Percentiles rank a stretch among this genome's conserved stretches.
These are phyloP conservation scores for Takifugu rubripes DNA, from an alignment of 2,797 vertebrate genomes.

Conservation along the genomic window DNA sequence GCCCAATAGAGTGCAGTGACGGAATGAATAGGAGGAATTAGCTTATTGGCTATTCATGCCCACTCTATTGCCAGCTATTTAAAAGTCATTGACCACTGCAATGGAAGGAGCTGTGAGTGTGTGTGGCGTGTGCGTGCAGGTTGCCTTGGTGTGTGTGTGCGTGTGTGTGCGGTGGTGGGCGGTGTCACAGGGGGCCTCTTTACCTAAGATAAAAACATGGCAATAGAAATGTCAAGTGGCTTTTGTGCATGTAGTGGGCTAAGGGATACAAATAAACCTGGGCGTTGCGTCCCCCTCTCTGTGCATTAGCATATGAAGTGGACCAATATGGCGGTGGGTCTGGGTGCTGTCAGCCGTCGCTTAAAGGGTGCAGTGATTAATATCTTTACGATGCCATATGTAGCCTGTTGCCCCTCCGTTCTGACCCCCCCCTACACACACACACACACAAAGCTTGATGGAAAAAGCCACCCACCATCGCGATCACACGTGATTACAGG, in stretches of 20 bases:
- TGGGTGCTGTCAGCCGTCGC: slow-evolving; percentile 85
- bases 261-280: slow-evolving; percentile 80
- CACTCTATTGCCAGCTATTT: slow-evolving; percentile 83
- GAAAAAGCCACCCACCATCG: slow-evolving; percentile 68
- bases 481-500: slow-evolving; percentile 41
- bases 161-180: slow-evolving; percentile 45
- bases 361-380: slow-evolving; percentile 91
- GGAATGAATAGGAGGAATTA: slow-evolving; percentile 78
- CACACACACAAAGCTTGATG: slow-evolving; percentile 43
- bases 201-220: slow-evolving; percentile 78
- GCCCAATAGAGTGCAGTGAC: slow-evolving; percentile 75
- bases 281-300: slow-evolving; percentile 69
- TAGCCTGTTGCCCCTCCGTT: slow-evolving; percentile 69
- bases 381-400: slow-evolving; percentile 94
- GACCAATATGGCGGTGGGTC: slow-evolving; percentile 74
- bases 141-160: slow-evolving; percentile 26
- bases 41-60: slow-evolving; percentile 83
- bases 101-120: slow-evolving; percentile 59
- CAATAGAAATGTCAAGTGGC: slow-evolving; percentile 79
- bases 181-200: slow-evolving; percentile 66
- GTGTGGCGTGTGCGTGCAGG: slow-evolving; percentile 47
- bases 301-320: slow-evolving; percentile 94
- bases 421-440: slow-evolving; percentile 53
- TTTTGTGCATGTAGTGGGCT: slow-evolving; percentile 73
- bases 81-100: slow-evolving; percentile 81